Evolutionary conservation across 2,888 invertebrate genomes (phyloP).

Genomic region (Cynaeus angustus): DNA sequence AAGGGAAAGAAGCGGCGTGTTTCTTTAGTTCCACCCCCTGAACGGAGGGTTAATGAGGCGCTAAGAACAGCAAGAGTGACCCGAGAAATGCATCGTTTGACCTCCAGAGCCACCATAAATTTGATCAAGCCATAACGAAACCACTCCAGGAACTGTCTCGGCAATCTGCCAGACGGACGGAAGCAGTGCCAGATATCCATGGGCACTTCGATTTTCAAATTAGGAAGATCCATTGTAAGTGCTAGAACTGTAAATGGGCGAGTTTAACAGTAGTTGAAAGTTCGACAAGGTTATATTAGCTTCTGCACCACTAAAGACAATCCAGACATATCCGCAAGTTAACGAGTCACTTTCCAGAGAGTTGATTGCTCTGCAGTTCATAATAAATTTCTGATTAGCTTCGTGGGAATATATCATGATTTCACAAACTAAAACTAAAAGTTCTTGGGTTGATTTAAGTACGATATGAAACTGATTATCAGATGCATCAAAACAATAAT

Average conservation of each 20-base stretch:
- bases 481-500: no score
- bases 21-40: constrained; percentile 56
- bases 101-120: constrained; percentile 63
- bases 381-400: neutral
- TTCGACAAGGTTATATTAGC: constrained; percentile 49
- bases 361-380: neutral
- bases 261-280: constrained; percentile 54
- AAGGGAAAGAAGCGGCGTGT: constrained; percentile 49
- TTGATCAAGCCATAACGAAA: constrained; percentile 60
- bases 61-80: constrained; percentile 59
- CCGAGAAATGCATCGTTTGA: constrained; percentile 62
- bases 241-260: constrained; percentile 50
- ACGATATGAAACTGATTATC: no score
- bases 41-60: constrained; percentile 62
- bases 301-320: constrained; percentile 13
- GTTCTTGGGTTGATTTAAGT: no score
- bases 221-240: constrained; percentile 53
- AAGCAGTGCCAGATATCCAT: constrained; percentile 51
- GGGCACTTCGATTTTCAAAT: constrained; percentile 55
- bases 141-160: constrained; percentile 59
- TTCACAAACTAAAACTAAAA: no score
- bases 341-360: constrained; percentile 11
- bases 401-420: no score
- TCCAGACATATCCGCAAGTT: constrained; percentile 29
- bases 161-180: constrained; percentile 56